Conservation (phyloP, 2,888 invertebrate species). For the Tupiocoris notatus region DNA sequence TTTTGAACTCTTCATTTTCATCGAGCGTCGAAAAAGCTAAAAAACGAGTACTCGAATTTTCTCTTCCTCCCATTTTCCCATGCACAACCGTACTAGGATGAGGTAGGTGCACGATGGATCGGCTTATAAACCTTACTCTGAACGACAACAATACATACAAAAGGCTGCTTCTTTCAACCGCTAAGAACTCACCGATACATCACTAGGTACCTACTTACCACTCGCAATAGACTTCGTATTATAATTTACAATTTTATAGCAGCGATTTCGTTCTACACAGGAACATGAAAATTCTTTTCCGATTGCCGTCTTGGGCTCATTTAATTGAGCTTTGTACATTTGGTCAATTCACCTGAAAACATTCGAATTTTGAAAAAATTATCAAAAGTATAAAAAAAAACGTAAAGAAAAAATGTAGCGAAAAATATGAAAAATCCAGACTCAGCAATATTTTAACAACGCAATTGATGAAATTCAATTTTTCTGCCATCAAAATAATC, state of each 20-base stretch:
- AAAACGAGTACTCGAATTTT: not conserved
- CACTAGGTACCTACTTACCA: slow-evolving; percentile 16
- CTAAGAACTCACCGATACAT: slow-evolving; percentile 22
- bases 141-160: slow-evolving; percentile 4
- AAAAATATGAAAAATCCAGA: no score
- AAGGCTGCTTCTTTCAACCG: slow-evolving; percentile 1
- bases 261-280: no score
- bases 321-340: no score
- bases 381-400: no score
- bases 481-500: no score
- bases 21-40: not conserved
- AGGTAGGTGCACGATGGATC: slow-evolving; percentile 41
- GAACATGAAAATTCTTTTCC: no score
- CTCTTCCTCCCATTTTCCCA: slow-evolving; percentile 13
- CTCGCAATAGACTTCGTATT: not conserved
- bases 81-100: slow-evolving; percentile 24
- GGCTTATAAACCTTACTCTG: slow-evolving; percentile 24
- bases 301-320: no score
- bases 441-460: no score
- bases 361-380: no score
- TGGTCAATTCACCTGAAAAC: no score
- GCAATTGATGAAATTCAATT: no score
- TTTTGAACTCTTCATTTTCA: not conserved
- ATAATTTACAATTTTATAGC: not conserved
- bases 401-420: no score